Base-by-base conservation (phyloP, 2,888 invertebrate genomes). In the Dysmachus trigonus region DNA sequence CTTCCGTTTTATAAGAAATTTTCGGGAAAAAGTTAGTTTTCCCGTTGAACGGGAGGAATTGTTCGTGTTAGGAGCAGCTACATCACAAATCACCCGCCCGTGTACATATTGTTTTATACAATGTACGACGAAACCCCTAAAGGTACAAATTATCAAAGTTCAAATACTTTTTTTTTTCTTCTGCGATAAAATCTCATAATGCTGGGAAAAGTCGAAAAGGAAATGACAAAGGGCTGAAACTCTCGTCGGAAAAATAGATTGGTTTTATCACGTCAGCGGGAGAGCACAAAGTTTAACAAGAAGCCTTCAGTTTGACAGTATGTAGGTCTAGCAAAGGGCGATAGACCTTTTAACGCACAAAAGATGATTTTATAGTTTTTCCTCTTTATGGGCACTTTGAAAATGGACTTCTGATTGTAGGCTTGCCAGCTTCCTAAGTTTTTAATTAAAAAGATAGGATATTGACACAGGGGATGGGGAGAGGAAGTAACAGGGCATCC, bases 151-250 rank as follows among this genome's bases (percentile, higher is more conserved):
- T 41, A 77, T 22, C 41, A 77, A 41, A 77, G 33, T 22, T 77
- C 27, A 77, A 77, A 22, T 35, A n/a, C n/a, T 77, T 10, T 77
- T 77, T 41, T 13, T 38, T 77, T 41, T 77, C 77, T 77, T 41
- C 13, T 77, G 77, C 77, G 38, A 77, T 41, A 77, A 38, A 35
- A 77, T 35, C 77, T 77, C 27, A 77, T 77, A 77, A 41, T 77
- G 27, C 27, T 18, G 27, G 38, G 13, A 38, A 77, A 41, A 77
- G 77, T 35, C 33, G 73, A 73, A 73, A 35, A 41, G 38, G 41
- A 35, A 77, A 77, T 77, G 77, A 77, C 77, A 77, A 73, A 33
- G 33, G 73, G 33, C 31, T 73, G 73, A 73, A 73, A 33, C 73
- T 73, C 73, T 15, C 73, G n/a, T 73, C n/a, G 31, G 31, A 33